Base-by-base conservation (phyloP, 2,113 vertebrate genomes). In the Festucalex cinctus region DNA sequence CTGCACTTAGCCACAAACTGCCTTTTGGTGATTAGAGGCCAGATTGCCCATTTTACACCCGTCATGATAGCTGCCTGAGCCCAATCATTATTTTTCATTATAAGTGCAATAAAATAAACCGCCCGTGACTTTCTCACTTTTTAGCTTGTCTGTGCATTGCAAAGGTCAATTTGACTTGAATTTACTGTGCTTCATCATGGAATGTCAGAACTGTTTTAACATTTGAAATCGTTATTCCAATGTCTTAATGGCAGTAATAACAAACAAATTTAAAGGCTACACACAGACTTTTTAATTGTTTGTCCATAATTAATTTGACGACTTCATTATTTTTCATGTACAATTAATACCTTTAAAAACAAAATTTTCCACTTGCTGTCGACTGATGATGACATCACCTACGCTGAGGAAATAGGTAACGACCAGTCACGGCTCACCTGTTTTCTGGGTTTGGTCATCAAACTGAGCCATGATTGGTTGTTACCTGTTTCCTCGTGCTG, bases 11-110 rank as follows among this genome's bases (percentile, higher is more conserved):
- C 32, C 37, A 51, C 32, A 41, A 66, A 57, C 32, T 51, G 56
- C 49, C 16, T 67, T 66, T 66, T 28, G 43, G 28, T 20, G 60
- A 9, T 60, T 66, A 9, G 17, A 70, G 70, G 62, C 35, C 59
- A 75, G 35, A 70, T 41, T 2, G n/a, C 14, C 58, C 24, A 24
- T 43, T 68, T 44, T 43, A 35, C 7, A 26, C 36, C 2, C 58
- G 39, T 48, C 14, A 37, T 62, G 35, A 57, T 57, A 73, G 17
- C n/a, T 3, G 49, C 53, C 12, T 24, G 22, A 58, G 32, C 19
- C 26, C 17, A 57, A 44, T 9, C 66, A 64, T 43, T 26, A 1
- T 24, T 32, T 9, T 57, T 57, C 1, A 17, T 57, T 28, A 32
- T 57, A 28, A 17, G 54, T 2, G 49, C 56, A 37, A 9, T 63